These are phyloP conservation scores for Andrena fulva DNA, from an alignment of 2,888 invertebrate genomes.

Conservation along the genomic window DNA sequence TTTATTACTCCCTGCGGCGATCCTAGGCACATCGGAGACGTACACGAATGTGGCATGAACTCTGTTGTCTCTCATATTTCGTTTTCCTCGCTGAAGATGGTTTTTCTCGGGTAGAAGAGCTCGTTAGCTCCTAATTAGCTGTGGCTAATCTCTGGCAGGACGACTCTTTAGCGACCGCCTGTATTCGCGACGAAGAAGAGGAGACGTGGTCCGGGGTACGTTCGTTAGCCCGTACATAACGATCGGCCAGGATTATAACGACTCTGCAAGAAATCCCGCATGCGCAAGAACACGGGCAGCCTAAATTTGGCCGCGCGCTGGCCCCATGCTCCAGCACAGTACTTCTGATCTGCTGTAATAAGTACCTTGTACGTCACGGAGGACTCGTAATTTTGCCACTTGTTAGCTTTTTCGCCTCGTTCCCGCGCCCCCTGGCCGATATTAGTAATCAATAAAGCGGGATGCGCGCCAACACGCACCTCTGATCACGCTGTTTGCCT, in stretches of 20 bases:
- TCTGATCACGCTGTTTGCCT: background rate
- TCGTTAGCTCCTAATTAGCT: conserved; percentile 70
- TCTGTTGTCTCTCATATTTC: conserved; percentile 12
- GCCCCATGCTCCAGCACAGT: background rate
- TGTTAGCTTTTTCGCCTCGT: background rate
- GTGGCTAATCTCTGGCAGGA: conserved; percentile 62
- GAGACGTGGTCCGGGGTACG: conserved; percentile 41
- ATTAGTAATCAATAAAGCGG: conserved; percentile 14
- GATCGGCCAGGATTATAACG: conserved; percentile 15
- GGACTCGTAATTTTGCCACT: conserved; percentile 15
- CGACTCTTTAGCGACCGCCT: conserved; percentile 11
- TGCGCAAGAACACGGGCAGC: conserved; percentile 58
- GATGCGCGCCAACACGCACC: background rate
- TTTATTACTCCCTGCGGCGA: conserved; percentile 1
- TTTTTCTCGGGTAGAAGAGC: conserved; percentile 37
- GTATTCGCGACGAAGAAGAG: conserved; percentile 34
- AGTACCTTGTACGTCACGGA: conserved; percentile 15
- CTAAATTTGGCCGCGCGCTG: conserved; percentile 63
- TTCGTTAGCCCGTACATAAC: conserved; percentile 49
- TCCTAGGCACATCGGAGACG: conserved; percentile 1
- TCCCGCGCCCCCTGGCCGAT: background rate
- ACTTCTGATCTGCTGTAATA: conserved; percentile 15
- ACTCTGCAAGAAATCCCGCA: conserved; percentile 46
- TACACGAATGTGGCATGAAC: conserved; percentile 17
- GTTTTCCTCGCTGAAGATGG: background rate